Conservation (phyloP, 1,140 invertebrate genomes). For the Rhagoletis pomonella region DNA sequence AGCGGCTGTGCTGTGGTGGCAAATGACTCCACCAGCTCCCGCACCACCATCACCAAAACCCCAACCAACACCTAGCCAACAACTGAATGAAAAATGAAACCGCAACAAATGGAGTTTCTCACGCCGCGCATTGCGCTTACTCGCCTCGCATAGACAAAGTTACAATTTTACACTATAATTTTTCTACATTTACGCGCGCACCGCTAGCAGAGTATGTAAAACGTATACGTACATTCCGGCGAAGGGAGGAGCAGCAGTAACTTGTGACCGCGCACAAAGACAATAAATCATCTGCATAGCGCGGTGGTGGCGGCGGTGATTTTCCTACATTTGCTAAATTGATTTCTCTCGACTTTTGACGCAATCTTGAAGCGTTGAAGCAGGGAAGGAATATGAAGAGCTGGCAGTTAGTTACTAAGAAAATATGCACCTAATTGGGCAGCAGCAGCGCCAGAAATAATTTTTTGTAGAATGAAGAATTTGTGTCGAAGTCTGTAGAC, state of each 20-base stretch:
- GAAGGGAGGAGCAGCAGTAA: background rate
- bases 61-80: constrained; percentile 6
- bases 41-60: background rate
- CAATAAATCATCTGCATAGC: constrained; percentile 19
- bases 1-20: background rate
- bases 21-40: background rate
- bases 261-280: background rate
- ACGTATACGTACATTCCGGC: background rate
- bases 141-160: background rate
- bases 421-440: too few relatives aligned
- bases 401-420: background rate
- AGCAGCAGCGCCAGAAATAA: background rate
- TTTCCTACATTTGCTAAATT: constrained; percentile 17
- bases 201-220: background rate
- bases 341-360: background rate
- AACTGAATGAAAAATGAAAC: constrained; percentile 51
- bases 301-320: background rate
- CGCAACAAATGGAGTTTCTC: constrained; percentile 54
- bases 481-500: background rate
- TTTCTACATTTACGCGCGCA: background rate
- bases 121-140: constrained; percentile 40
- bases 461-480: background rate
- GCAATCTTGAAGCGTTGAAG: background rate
- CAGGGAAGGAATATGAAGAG: background rate
- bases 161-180: constrained; percentile 36